These are phyloP conservation scores for Actias luna DNA, from an alignment of 2,888 invertebrate genomes.

Conservation along the genomic window DNA sequence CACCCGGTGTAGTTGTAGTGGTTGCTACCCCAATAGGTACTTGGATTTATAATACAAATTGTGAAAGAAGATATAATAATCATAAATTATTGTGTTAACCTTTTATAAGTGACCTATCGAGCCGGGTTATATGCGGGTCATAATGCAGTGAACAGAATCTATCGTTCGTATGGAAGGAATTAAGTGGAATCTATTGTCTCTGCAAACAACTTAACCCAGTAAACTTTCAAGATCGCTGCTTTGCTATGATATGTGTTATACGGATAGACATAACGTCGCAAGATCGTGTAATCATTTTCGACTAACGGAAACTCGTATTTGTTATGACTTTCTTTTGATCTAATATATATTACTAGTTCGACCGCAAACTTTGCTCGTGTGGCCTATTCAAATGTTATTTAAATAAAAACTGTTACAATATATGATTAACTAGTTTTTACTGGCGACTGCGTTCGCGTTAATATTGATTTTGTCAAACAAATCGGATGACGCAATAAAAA, in stretches of 20 bases:
- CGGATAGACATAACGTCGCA: background rate
- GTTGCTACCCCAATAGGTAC: too few relatives aligned
- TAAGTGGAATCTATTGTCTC: conserved; percentile 39
- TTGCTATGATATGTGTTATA: conserved; percentile 25
- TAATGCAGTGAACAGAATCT: background rate
- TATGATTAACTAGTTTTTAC: too few relatives aligned
- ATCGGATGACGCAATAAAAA: too few relatives aligned
- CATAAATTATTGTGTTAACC: background rate
- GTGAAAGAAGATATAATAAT: too few relatives aligned
- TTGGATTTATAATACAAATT: too few relatives aligned
- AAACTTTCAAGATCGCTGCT: conserved; percentile 34
- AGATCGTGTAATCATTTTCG: background rate
- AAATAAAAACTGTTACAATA: too few relatives aligned
- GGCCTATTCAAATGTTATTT: too few relatives aligned
- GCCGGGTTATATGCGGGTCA: background rate
- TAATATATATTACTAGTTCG: background rate
- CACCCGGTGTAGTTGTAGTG: too few relatives aligned
- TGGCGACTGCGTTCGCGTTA: too few relatives aligned
- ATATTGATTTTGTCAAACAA: too few relatives aligned
- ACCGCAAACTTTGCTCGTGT: too few relatives aligned
- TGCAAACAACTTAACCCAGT: conserved; percentile 42
- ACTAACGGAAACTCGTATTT: background rate
- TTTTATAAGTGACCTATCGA: background rate
- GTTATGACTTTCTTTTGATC: background rate
- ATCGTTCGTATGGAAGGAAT: conserved; percentile 28